Base-by-base conservation (phyloP, 2,797 vertebrate species). In the Poecile montanus region DNA sequence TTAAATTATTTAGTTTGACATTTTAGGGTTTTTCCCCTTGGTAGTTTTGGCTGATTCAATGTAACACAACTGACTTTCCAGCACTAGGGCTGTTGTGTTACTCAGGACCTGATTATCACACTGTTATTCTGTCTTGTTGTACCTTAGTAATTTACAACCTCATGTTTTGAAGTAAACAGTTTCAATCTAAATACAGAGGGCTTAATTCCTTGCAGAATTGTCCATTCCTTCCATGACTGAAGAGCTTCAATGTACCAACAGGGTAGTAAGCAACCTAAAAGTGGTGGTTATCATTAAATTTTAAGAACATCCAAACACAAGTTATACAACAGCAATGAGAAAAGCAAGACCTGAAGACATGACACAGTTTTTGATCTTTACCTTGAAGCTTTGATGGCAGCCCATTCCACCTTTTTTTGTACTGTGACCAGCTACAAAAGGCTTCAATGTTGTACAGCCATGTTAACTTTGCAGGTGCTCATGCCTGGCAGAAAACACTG, bases 1-100 rank as follows among this genome's bases (percentile, higher is more conserved):
- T 44, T 4, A 44, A 2, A 8, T 26, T 63, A n/a, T 50, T 65
- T 65, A 36, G 2, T 60, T 50, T 81, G 20, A 48, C 26, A 20
- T 4, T 0, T 0, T 7, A 25, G 5, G 40, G 9, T 42, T 58
- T 80, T n/a, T 8, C 20, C 6, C 7, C 3, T 32, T 12, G 38
- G 16, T 7, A 44, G 11, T 9, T 72, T 78, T 53, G 40, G 4
- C 7, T 81, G 16, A 27, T 30, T 56, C 29, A 42, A 44, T 48
- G 13, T 32, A 57, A 26, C 5, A 60, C 22, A 63, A 13, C 4
- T 63, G 56, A 32, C 8, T 66, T 76, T 70, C 45, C 17, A 63
- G 5, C 7, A 11, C 18, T 8, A 56, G 11, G 5, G 42, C 26
- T 15, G 42, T 42, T 42, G 42, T 42, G 42, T 17, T 42, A 42